Base-by-base conservation (phyloP, 1,140 invertebrate genomes). In the Trichomalopsis sarcophagae region DNA sequence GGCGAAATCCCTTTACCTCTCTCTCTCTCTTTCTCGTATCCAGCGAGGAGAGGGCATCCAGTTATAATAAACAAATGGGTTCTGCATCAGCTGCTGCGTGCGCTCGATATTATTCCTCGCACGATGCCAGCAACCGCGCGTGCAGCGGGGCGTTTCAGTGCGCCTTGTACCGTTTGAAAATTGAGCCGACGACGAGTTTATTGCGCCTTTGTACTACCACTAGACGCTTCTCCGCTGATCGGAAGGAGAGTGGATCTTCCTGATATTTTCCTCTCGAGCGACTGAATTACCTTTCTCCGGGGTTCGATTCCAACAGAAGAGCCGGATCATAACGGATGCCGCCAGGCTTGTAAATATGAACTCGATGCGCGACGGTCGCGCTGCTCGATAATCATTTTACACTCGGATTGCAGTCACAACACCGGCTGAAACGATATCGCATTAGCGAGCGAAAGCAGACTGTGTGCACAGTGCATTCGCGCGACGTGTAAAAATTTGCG, bases 1-100 rank as follows among this genome's bases (percentile, higher is more conserved):
- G 40, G 40, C 40, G 40, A 55, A 21, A 55, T 17, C 50, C 50
- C 33, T 36, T 36, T 36, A 36, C 33, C 33, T 6, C 33, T 36
- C 33, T 36, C 33, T 36, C 5, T 5, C 5, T 36, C 33, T 36
- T 2, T 27, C 27, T 27, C 27, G 27, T 27, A 27, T 27, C 1
- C 27, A 27, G 27, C 27, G n/a, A 47, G 27, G 75, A 76, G 75
- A 76, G 13, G 21, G 1, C n/a, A 2, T 44, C 44, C 62, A n/a
- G 27, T 50, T 55, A 74, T 74, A 75, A 84, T 75, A 81, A 84
- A 81, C 84, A 78, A 80, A 84, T 75, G 75, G 71, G 50, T 36
- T 62, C 21, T 11, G 75, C 66, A 2, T 9, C 3, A 10, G 55
- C 33, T 14, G 33, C 30, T 36, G 17, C 36, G 55, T 11, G 14